A percentile compares a stretch with the other conserved stretches of the same genome.
phyloP scores from a whole-genome alignment of 2,113 vertebrate species.

The Piprites chloris region DNA sequence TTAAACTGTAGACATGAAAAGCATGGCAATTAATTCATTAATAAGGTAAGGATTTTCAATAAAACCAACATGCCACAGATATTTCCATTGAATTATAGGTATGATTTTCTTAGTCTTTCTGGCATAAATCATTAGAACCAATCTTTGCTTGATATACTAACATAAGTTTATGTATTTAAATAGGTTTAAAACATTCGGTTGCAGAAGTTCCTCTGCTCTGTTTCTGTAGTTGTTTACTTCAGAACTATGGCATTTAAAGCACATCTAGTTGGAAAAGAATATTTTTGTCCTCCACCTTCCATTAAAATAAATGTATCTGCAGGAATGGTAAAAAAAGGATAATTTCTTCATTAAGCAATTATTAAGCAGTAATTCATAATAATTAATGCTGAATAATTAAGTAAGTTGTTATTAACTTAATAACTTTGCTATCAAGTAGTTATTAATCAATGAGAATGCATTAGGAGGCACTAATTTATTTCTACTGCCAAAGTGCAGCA shows the following conservation, averaged over 20 bases:
- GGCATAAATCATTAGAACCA: not conserved
- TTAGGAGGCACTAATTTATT: not conserved
- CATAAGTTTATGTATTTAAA: not conserved
- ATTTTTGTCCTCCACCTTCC: not conserved
- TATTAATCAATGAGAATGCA: not conserved
- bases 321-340: not conserved
- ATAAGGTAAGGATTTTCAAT: not conserved
- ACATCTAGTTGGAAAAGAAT: not conserved
- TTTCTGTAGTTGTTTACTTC: not conserved
- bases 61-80: not conserved
- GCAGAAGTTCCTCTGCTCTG: not conserved
- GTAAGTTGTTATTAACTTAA: not conserved
- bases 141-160: not conserved
- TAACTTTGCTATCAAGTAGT: not conserved
- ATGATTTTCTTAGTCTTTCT: not conserved
- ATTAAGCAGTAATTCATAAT: not conserved
- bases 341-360: not conserved
- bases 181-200: not conserved
- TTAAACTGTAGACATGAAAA: not conserved
- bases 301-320: not conserved
- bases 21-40: not conserved
- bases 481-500: not conserved
- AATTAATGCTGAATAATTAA: not conserved
- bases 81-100: not conserved
- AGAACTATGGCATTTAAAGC: not conserved